Base-by-base conservation (phyloP, 2,888 invertebrate genomes). In the Griposia aprilina region DNA sequence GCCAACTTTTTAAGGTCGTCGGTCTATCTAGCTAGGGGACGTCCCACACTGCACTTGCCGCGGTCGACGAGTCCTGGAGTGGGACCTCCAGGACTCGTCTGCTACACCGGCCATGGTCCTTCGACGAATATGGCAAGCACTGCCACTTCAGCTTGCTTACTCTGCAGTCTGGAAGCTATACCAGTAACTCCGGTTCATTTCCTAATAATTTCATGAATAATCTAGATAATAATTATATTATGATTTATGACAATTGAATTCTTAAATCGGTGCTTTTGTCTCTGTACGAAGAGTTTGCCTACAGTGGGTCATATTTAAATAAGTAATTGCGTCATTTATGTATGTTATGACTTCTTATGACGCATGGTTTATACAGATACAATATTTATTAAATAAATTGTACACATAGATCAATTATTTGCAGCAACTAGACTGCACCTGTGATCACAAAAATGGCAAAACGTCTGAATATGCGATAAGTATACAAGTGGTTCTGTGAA, bases 371-470 rank as follows among this genome's bases (percentile, higher is more conserved):
- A 59, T 23, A 74, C 36, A 74, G 59, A n/a, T 36, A n/a, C 8
- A 71, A 48, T n/a, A 26, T 7, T 48, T 20, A n/a, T 36, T 48
- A 20, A 13, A 30, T n/a, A 13, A 74, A 30, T 66, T n/a, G 30
- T 71, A 5, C 13, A 30, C 48, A 30, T 52, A 52, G 23, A 68
- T 55, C n/a, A n/a, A 36, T n/a, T n/a, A 62, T 65, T 50, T 57
- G 1, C 13, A 17, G 11, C 23, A 65, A 15, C 57, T n/a, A 26
- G 57, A 76, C 23, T 57, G 17, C 57, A 77, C 6, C 50, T 65
- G 52, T 76, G 20, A 59, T 50, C 30, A 57, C 48, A 65, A 74
- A 48, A 50, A 36, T 74, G 2, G 60, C 50, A 23, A 45, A 59
- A 36, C 10, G n/a, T 74, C 17, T 57, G 7, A 23, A 30, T 15